Evolutionary conservation across 2,113 vertebrate genomes (phyloP).

Genomic region (Lophura nycthemera): DNA sequence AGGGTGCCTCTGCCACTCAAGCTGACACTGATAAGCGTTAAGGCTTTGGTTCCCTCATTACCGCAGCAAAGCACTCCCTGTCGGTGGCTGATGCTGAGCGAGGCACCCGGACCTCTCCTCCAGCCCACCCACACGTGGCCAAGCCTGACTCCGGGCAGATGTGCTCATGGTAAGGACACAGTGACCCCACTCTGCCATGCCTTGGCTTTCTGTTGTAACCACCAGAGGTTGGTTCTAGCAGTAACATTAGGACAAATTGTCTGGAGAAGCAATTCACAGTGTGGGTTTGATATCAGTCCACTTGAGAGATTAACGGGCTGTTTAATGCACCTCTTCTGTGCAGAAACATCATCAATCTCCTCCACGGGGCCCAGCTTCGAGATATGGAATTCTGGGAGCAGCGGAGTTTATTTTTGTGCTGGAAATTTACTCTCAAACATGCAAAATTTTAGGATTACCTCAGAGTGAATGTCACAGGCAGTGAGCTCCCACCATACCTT

Average conservation of each 20-base stretch:
- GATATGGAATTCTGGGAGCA: background rate
- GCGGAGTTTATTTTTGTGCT: background rate
- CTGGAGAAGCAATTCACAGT: background rate
- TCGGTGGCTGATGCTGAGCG: background rate
- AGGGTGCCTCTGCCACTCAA: background rate
- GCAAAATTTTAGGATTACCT: background rate
- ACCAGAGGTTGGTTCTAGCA: background rate
- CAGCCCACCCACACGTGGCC: background rate
- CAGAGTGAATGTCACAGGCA: background rate
- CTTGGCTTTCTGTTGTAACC: background rate
- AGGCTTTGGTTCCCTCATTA: background rate
- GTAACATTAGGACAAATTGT: background rate
- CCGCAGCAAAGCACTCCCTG: background rate
- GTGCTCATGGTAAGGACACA: background rate
- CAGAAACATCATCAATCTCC: background rate
- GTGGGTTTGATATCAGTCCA: background rate
- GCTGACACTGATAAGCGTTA: background rate
- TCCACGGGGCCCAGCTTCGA: background rate
- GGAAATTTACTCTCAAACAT: background rate
- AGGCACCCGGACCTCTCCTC: background rate
- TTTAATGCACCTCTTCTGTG: background rate
- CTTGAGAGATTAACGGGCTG: background rate
- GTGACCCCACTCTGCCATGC: background rate
- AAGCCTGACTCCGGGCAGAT: background rate
- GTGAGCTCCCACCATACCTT: background rate